Base-by-base conservation (phyloP, 2,113 vertebrate species). In the Morphnarchus princeps region DNA sequence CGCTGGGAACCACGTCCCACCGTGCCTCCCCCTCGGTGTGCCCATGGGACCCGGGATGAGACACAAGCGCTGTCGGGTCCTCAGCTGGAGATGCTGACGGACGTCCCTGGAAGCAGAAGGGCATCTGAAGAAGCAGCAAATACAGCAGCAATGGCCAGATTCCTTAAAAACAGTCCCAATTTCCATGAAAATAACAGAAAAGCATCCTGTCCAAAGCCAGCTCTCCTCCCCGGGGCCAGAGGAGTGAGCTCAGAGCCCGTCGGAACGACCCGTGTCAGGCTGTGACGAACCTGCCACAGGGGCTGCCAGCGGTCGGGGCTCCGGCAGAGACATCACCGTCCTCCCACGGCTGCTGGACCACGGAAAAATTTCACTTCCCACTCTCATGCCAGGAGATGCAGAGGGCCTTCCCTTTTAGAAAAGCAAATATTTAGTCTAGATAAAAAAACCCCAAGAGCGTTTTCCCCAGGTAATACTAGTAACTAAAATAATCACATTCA, bases 401-500 rank as follows among this genome's bases (percentile, higher is more conserved):
- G 28, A 72, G 36, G 71, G 59, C 87, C 71, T 80, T 91, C 38
- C 82, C 70, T 91, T 76, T 43, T 3, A 43, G 81, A 90, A 96
- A 95, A 96, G 93, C 95, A 97, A 97, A 96, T 97, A 97, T 96
- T 97, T 94, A 95, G 91, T 31, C 78, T 63, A 81, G 95, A 95
- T 96, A 97, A 95, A 92, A 95, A 92, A 87, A 69, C 21, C 10
- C 87, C 20, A 3, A 12, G 82, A 94, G 91, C 50, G 0, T 95
- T 96, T 97, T 86, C 95, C 95, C 95, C 90, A 97, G 95, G 95
- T 95, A 97, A 96, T 85, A 89, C 93, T 95, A 83, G 94, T 95
- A 96, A 97, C 93, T 95, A 94, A 97, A 97, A 97, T 96, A 96
- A 96, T 96, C 97, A 95, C 96, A 96, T 97, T 90, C 93, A 89